Conservation (phyloP, 2,113 vertebrate species). For the Limanda limanda region DNA sequence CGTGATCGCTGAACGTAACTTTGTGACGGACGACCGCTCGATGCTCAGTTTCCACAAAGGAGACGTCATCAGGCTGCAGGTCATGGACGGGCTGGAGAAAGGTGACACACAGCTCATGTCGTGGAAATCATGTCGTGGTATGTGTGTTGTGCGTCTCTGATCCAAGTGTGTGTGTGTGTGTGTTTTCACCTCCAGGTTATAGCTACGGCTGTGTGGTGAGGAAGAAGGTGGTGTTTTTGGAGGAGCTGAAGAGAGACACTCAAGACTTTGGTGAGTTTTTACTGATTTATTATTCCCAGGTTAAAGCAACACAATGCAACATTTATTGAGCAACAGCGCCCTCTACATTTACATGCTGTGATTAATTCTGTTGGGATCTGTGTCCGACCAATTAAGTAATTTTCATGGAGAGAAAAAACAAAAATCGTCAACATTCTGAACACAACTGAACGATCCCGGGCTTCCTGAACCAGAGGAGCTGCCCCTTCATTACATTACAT, state of each 20-base stretch:
- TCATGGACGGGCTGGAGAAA: slow-evolving; percentile 84
- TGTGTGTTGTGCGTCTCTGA: neutral
- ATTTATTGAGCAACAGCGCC: neutral
- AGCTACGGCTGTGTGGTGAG: slow-evolving; percentile 93
- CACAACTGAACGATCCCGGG: no score
- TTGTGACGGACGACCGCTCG: slow-evolving; percentile 83
- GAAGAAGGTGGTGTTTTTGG: slow-evolving; percentile 95
- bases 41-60: slow-evolving; percentile 95
- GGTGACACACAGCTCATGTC: slow-evolving; percentile 71
- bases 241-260: slow-evolving; percentile 90
- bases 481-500: no score
- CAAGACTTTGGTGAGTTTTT: slow-evolving; percentile 92
- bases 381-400: neutral
- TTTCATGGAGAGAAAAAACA: no score
- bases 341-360: neutral
- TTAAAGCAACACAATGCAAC: neutral
- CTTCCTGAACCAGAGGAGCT: no score
- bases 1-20: slow-evolving; percentile 92
- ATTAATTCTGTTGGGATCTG: neutral
- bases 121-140: neutral
- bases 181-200: slow-evolving; percentile 80
- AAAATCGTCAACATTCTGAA: no score
- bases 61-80: slow-evolving; percentile 93
- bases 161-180: neutral
- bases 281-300: neutral